Conservation (phyloP, 2,797 vertebrate species). For the Crocodylus rhombifer region DNA sequence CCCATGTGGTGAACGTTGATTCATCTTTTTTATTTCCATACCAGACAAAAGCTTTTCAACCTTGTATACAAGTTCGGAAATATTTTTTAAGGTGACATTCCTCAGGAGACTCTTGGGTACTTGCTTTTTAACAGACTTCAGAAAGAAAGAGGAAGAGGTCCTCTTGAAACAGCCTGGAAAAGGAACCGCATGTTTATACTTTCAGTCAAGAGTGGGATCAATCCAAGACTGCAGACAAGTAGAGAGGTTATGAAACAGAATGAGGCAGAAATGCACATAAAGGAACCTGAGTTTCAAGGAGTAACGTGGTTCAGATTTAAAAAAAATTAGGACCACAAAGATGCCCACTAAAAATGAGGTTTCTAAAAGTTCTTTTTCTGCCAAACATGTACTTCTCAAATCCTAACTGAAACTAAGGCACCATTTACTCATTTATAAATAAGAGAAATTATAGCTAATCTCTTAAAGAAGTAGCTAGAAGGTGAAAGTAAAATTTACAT, state of each 20-base stretch:
- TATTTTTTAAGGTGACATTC: background rate
- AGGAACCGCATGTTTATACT: background rate
- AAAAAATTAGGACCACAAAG: background rate
- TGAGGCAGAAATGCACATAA: background rate
- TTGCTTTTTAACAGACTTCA: background rate
- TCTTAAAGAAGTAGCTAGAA: background rate
- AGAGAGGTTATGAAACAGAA: background rate
- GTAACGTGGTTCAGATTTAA: too few relatives aligned
- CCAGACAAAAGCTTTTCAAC: background rate
- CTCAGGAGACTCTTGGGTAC: too few relatives aligned
- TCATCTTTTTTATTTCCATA: background rate
- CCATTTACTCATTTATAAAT: background rate
- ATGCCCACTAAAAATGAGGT: background rate
- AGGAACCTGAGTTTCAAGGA: background rate
- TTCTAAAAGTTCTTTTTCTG: background rate
- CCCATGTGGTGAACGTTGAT: background rate
- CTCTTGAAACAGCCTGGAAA: background rate
- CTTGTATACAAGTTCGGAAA: background rate
- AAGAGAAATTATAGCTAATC: background rate
- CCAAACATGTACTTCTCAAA: background rate
- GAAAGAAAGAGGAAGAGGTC: background rate
- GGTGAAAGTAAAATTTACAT: background rate
- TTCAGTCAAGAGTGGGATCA: background rate
- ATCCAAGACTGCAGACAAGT: fast-evolving
- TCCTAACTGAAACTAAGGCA: background rate